Evolutionary conservation across 2,888 invertebrate species (phyloP), one percentile per base, ranked within the genome.

Genomic region (Lathronympha strigana): DNA sequence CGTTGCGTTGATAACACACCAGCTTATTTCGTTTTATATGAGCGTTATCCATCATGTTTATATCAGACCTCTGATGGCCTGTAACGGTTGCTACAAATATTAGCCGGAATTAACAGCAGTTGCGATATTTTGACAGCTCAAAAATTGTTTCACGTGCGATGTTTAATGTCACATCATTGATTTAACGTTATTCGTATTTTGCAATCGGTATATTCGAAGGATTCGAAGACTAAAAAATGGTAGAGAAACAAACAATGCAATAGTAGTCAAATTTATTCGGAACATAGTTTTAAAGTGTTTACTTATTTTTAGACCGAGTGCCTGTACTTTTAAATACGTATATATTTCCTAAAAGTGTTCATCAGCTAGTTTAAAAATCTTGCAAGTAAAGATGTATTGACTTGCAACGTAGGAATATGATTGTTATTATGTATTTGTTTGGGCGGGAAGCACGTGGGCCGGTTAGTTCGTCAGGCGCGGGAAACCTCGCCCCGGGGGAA

Each of bases 21-120:
- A 73, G 79, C 78, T 76, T 81, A 82, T 84, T 82, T 78, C 81
- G 80, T 82, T 79, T 84, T 81, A 82, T 85, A 84, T 82, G 83
- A 77, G 72, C 81, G 81, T 81, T 82, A 90, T 90, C 88, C 87
- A 91, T 91, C 90, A 91, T 87, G 79, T 84, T 86, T 82, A 83
- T 86, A 87, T 88, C 87, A 84, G 84, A 78, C 81, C 80, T 82
- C 81, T 78, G 85, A 80, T 84, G 87, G 87, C 88, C 79, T 76
- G 83, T 86, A 85, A 86, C 87, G 84, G 86, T 86, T 88, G 84
- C 80, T 80, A 82, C 77, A 83, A 83, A 88, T 88, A 89, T 90
- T 89, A 89, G 87, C 80, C 79, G 77, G 84, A 88, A 90, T 90
- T 87, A 90, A 90, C 88, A 87, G 82, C 88, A 86, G 85, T 87